Percentiles rank a stretch among this genome's conserved stretches.
phyloP scores from a whole-genome alignment of 2,113 vertebrate species.

The Steatornis caripensis region DNA sequence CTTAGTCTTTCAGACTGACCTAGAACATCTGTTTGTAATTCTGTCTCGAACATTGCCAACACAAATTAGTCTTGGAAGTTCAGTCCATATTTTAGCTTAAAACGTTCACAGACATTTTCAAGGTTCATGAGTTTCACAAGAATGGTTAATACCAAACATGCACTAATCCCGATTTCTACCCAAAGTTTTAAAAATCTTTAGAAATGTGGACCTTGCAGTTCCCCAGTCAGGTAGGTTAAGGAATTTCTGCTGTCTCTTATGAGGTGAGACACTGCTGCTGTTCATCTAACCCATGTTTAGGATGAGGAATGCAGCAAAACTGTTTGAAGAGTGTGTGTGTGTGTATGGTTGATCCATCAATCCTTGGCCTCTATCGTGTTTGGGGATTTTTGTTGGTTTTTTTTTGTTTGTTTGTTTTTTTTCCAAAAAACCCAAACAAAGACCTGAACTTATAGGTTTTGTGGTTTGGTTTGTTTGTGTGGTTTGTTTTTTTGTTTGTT shows the following conservation, averaged over 20 bases:
- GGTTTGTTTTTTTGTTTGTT: too few species aligned
- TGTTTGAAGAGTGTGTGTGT: background rate
- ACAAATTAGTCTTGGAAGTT: background rate
- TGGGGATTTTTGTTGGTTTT: background rate
- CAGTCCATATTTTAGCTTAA: background rate
- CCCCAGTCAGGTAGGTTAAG: background rate
- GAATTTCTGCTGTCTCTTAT: background rate
- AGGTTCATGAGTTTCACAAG: background rate
- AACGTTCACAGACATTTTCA: background rate
- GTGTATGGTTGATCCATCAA: background rate
- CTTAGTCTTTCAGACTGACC: background rate
- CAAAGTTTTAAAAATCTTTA: background rate
- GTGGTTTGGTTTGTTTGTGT: too few species aligned
- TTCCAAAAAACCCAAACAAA: background rate
- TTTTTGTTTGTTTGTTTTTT: background rate
- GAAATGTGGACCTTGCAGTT: background rate
- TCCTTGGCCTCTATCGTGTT: background rate
- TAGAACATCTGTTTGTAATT: conserved; percentile 34
- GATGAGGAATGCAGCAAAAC: background rate
- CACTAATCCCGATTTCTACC: background rate
- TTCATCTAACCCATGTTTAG: background rate
- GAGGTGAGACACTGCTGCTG: background rate
- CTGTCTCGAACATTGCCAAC: background rate
- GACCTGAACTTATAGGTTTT: background rate
- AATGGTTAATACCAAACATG: background rate